A percentile compares a stretch with the other conserved stretches of the same genome.
Conservation (phyloP, 2,797 vertebrate genomes). For the Cirrhinus mrigala region DNA sequence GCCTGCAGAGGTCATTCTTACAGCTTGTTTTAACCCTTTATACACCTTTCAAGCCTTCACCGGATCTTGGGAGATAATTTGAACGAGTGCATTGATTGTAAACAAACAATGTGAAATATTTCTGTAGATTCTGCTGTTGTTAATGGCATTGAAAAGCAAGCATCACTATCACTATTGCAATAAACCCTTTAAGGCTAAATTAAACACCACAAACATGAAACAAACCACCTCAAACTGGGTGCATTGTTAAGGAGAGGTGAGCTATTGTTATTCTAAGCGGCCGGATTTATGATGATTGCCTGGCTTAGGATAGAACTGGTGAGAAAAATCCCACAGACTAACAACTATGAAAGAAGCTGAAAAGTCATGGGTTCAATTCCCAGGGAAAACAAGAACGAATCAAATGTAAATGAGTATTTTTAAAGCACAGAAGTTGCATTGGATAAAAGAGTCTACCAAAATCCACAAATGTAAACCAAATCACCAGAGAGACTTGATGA, state of each 20-base stretch:
- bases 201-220: background rate
- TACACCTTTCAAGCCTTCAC: background rate
- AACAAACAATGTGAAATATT: background rate
- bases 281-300: background rate
- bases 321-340: background rate
- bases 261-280: background rate
- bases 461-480: no score
- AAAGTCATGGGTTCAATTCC: no score
- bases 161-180: no score
- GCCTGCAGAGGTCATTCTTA: constrained; percentile 40
- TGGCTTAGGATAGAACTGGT: background rate
- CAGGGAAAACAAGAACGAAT: no score
- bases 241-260: background rate
- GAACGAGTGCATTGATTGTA: background rate
- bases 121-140: background rate
- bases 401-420: no score
- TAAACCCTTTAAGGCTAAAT: background rate
- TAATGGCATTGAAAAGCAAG: background rate
- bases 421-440: no score
- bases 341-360: background rate
- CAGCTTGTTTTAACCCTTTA: constrained; percentile 36
- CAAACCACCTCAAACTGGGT: background rate
- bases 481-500: no score
- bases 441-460: no score
- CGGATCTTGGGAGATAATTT: background rate